These are phyloP conservation scores for Podarcis lilfordi DNA, from an alignment of 2,797 vertebrate genomes.

Conservation along the genomic window DNA sequence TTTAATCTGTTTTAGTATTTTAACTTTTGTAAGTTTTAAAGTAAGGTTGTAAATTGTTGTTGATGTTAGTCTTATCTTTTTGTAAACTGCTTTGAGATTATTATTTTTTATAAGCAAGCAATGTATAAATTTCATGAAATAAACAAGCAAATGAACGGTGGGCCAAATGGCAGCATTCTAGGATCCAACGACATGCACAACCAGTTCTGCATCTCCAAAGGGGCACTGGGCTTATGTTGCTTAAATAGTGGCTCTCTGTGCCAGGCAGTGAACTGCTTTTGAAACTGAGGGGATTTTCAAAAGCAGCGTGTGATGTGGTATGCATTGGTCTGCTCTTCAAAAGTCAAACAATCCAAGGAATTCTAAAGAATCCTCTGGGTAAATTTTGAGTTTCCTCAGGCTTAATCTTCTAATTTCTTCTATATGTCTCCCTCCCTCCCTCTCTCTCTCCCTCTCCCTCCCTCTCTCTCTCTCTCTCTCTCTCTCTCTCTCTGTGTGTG, in stretches of 20 bases:
- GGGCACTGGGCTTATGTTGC: not conserved
- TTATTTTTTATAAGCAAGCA: no score
- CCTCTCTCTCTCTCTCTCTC: no score
- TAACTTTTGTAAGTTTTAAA: no score
- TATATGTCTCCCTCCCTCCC: no score
- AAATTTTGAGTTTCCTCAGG: not conserved
- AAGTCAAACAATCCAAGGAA: not conserved
- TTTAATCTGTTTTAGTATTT: no score
- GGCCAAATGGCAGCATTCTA: not conserved
- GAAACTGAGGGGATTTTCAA: not conserved
- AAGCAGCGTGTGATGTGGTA: not conserved
- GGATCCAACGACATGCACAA: not conserved
- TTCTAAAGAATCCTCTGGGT: not conserved
- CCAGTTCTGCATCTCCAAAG: not conserved
- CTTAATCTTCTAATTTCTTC: not conserved
- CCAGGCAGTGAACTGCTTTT: not conserved
- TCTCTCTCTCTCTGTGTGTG: no score
- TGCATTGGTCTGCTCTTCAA: not conserved
- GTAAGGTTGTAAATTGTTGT: no score
- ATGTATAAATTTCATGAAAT: no score
- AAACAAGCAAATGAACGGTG: not conserved
- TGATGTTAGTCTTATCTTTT: no score
- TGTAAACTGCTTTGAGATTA: no score
- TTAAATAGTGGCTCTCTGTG: not conserved
- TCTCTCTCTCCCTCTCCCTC: no score